Percentiles rank a stretch among this genome's conserved stretches.
phyloP scores from a whole-genome alignment of 2,113 vertebrate species.

The Galbula dea region DNA sequence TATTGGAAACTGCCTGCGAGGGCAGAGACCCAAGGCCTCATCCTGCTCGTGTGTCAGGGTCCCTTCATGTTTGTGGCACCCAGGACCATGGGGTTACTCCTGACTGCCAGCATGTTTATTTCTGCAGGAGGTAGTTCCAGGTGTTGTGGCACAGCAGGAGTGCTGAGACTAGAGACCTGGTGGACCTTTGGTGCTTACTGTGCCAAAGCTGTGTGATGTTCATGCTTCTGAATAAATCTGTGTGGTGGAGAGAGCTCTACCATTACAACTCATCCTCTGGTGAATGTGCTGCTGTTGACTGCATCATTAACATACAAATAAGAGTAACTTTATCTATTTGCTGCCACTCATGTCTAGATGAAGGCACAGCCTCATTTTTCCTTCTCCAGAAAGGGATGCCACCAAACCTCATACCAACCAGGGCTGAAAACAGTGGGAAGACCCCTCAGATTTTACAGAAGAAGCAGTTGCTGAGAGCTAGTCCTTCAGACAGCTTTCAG shows the following conservation, averaged over 20 bases:
- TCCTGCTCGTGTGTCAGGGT: not conserved
- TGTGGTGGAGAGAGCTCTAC: not conserved
- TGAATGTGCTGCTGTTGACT: accelerated
- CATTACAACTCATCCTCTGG: not conserved
- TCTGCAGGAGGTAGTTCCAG: not conserved
- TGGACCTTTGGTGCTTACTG: not conserved
- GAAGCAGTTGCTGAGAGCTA: not conserved
- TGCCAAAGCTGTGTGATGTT: not conserved
- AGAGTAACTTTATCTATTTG: not conserved
- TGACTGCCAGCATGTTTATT: accelerated
- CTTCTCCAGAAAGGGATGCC: not conserved
- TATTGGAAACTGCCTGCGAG: not conserved
- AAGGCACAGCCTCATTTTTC: not conserved
- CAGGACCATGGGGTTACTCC: not conserved
- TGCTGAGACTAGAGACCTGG: not conserved
- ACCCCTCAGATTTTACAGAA: not conserved
- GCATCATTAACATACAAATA: accelerated
- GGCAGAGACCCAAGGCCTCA: not conserved
- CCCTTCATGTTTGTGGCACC: accelerated
- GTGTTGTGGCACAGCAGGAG: not conserved
- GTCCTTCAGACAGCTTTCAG: not conserved
- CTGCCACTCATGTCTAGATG: not conserved
- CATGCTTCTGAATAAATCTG: not conserved
- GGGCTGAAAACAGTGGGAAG: not conserved
- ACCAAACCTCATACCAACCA: not conserved